Evolutionary conservation across 2,797 vertebrate genomes (phyloP), one percentile per base, ranked within the genome.

Genomic region (Cuculus canorus): DNA sequence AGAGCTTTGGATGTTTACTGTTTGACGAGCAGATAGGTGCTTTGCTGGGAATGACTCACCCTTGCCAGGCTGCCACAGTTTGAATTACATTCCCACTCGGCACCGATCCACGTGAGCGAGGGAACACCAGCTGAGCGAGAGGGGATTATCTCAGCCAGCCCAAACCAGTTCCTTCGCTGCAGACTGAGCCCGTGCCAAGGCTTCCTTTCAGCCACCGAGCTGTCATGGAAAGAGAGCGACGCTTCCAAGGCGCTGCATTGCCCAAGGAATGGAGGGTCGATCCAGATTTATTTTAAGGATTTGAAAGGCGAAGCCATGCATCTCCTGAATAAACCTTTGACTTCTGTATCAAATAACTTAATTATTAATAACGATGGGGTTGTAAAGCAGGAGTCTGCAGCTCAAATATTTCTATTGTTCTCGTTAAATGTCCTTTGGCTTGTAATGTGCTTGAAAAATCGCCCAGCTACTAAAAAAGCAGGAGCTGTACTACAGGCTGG

Each of bases 111-210:
- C 94, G 86, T 95, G 95, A 96, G 96, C 18, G 53, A 95, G 96
- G 92, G 88, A 95, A 93, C 96, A 95, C 89, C 96, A 91, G 95
- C 85, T 69, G 80, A 82, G 96, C 10, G 35, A 95, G 89, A 37
- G 8, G 86, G 96, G 96, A 96, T 96, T 94, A 97, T 96, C 96
- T 84, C 86, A 96, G 95, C 96, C 96, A 95, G 96, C 94, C 88
- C 96, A 76, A 97, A 96, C 96, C 96, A 97, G 96, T 97, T 97
- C 50, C 96, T 75, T 85, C 6, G 0, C 80, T n/a, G 83, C 70
- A 95, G 84, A 66, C 35, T 3, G 53, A 60, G 90, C 84, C 75
- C 14, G 5, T 77, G 95, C 96, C 96, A 95, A 90, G 90, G 92
- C 53, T 86, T 79, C 94, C 81, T 93, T 90, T 90, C 95, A 95